Evolutionary conservation across 2,113 vertebrate species (phyloP).

Genomic region (Varanus komodoensis): DNA sequence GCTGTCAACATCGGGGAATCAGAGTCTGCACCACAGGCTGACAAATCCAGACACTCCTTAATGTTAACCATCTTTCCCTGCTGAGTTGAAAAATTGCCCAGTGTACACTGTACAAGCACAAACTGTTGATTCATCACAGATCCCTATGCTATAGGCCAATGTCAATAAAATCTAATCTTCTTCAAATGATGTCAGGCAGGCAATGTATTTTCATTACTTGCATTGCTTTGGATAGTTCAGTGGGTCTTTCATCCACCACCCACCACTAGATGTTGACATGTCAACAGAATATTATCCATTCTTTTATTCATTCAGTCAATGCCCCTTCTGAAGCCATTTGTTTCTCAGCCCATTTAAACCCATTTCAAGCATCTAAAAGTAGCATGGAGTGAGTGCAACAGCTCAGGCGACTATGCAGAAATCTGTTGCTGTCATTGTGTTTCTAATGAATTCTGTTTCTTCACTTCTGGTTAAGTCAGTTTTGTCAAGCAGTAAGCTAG

Average conservation of each 20-base stretch:
- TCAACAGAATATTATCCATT: not conserved
- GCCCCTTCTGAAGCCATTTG: not conserved
- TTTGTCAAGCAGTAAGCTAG: too few relatives aligned
- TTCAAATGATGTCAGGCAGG: slow-evolving; percentile 34
- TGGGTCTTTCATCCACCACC: slow-evolving; percentile 6
- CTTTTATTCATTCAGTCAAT: slow-evolving; percentile 50
- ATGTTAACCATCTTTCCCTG: slow-evolving; percentile 14
- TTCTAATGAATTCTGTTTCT: slow-evolving; percentile 11
- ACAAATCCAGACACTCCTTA: slow-evolving; percentile 17
- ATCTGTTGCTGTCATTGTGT: not conserved
- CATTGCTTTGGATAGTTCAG: slow-evolving; percentile 43
- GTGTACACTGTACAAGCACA: not conserved
- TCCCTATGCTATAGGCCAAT: slow-evolving; percentile 31
- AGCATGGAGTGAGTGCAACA: not conserved
- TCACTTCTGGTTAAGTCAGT: not conserved
- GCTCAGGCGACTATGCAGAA: not conserved
- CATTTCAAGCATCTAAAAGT: not conserved
- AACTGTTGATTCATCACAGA: slow-evolving; percentile 46
- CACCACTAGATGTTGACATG: slow-evolving; percentile 47
- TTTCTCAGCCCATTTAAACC: slow-evolving; percentile 1
- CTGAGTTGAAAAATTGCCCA: not conserved
- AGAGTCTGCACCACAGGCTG: not conserved
- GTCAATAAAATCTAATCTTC: slow-evolving; percentile 59
- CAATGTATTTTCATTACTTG: slow-evolving; percentile 46
- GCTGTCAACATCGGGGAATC: not conserved